Conservation (phyloP, 2,888 invertebrate genomes). For the Patella depressa region DNA sequence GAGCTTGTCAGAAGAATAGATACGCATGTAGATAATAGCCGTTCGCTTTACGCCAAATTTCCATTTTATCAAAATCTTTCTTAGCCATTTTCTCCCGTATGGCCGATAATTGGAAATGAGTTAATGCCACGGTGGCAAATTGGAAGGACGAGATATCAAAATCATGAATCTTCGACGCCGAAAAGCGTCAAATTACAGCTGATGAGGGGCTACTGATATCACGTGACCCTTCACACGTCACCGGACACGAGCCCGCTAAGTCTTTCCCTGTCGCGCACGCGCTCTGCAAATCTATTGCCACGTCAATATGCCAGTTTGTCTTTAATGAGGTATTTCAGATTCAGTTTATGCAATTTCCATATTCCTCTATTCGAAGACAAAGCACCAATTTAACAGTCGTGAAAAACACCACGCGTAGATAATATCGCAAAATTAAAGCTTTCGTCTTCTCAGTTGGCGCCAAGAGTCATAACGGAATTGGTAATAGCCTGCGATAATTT, state of each 20-base stretch:
- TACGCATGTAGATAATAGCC: neutral
- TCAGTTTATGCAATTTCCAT: slow-evolving; percentile 13
- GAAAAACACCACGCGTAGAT: slow-evolving; percentile 36
- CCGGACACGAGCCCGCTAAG: neutral
- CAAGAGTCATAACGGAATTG: slow-evolving; percentile 27
- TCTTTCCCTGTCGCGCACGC: slow-evolving; percentile 1
- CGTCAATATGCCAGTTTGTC: slow-evolving; percentile 2
- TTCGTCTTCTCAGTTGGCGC: slow-evolving; percentile 27
- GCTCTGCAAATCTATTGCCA: neutral
- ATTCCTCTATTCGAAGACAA: slow-evolving; percentile 2
- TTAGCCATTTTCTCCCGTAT: neutral
- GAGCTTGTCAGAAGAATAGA: neutral
- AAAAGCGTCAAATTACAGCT: slow-evolving; percentile 8
- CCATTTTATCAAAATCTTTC: neutral
- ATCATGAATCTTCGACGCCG: slow-evolving; percentile 1
- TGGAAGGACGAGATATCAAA: neutral
- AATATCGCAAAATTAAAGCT: slow-evolving; percentile 35
- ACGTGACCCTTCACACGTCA: slow-evolving; percentile 8
- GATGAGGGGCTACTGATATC: slow-evolving; percentile 7
- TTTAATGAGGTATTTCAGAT: slow-evolving; percentile 3
- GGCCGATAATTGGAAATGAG: slow-evolving; percentile 5
- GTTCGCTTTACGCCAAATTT: neutral
- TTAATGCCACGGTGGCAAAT: slow-evolving; percentile 9
- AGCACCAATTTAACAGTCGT: slow-evolving; percentile 26
- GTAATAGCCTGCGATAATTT: slow-evolving; percentile 30